phyloP scores from a whole-genome alignment of 2,797 vertebrate species.

The Sebastes elongatus region DNA sequence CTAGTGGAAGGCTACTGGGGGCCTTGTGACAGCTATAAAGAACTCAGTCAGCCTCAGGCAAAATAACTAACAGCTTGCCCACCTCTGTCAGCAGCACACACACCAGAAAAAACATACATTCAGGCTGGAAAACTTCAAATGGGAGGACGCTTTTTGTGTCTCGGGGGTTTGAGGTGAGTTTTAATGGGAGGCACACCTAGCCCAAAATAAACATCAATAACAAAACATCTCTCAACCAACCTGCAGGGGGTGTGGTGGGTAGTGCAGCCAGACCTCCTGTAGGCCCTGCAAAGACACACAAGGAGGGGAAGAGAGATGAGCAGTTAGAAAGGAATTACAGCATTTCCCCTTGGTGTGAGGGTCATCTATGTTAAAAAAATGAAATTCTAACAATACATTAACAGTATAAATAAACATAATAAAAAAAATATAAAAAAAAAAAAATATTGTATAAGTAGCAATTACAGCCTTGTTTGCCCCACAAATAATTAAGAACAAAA shows the following conservation, averaged over 20 bases:
- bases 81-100: conserved; percentile 25
- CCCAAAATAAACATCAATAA: conserved; percentile 67
- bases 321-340: conserved; percentile 30
- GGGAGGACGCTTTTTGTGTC: conserved; percentile 18
- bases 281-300: conserved; percentile 85
- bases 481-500: neutral
- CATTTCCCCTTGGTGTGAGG: neutral
- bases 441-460: neutral
- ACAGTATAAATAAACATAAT: neutral
- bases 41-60: conserved; percentile 36
- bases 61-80: conserved; percentile 37
- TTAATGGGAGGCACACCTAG: conserved; percentile 54
- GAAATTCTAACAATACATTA: neutral
- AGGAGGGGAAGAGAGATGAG: neutral
- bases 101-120: conserved; percentile 10
- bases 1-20: conserved; percentile 29
- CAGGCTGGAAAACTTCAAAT: conserved; percentile 43
- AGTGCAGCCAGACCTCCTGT: conserved; percentile 98
- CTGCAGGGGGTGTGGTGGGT: conserved; percentile 96
- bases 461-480: neutral
- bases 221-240: conserved; percentile 76
- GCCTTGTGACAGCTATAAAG: conserved; percentile 45
- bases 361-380: neutral
- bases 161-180: conserved; percentile 35
- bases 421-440: neutral